Conservation (phyloP, 2,113 vertebrate genomes). For the Aegotheles bennettii region DNA sequence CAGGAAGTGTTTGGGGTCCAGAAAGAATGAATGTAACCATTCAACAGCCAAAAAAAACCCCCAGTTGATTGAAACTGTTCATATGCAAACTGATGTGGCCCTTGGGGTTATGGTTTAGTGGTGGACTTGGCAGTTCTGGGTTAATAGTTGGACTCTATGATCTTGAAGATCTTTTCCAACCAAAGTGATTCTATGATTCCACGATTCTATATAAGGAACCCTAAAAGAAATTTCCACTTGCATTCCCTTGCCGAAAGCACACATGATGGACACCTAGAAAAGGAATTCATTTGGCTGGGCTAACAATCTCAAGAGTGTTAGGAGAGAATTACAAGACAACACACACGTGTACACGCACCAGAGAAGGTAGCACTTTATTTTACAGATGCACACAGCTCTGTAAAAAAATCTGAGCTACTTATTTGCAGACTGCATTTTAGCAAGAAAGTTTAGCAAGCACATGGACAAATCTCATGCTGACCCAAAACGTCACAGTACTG, state of each 20-base stretch:
- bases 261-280: not conserved
- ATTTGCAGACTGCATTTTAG: not conserved
- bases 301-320: not conserved
- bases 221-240: not conserved
- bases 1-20: not conserved
- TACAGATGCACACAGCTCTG: not conserved
- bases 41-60: not conserved
- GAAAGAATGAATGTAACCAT: not conserved
- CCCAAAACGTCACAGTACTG: not conserved
- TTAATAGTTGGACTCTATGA: too few species aligned
- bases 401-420: not conserved
- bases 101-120: too few species aligned
- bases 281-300: not conserved
- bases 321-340: not conserved
- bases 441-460: not conserved
- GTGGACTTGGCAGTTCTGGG: too few species aligned
- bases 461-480: not conserved
- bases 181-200: too few species aligned
- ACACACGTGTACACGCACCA: accelerated
- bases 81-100: too few species aligned
- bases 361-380: not conserved
- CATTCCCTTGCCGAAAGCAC: not conserved
- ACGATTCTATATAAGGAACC: not conserved
- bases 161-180: too few species aligned
- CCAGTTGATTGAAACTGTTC: not conserved